Base-by-base conservation (phyloP, 2,888 invertebrate species). In the Ophion obscuratus region DNA sequence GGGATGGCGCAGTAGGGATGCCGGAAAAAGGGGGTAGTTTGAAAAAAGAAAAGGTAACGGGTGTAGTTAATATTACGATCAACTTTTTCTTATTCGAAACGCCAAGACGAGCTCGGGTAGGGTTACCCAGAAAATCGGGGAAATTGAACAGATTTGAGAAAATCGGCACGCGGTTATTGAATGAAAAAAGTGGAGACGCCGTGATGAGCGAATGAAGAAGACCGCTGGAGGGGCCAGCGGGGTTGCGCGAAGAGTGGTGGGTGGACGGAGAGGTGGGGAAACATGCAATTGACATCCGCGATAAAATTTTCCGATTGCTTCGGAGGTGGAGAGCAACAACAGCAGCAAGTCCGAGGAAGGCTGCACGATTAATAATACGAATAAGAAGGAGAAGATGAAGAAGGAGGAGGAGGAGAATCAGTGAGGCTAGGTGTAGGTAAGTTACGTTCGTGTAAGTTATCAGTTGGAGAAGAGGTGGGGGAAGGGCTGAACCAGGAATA, bases 401-500 rank as follows among this genome's bases (percentile, higher is more conserved):
- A 74, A 71, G 73, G 62, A 74, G 80, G 24, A 27, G 66, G 66
- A 67, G 64, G 67, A 44, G 86, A 87, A 85, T 82, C 79, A 84
- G 83, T 83, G 88, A 73, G 70, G 76, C 31, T 77, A 61, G 74
- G 71, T 75, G 70, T 73, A 81, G 84, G 81, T 62, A 66, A 81
- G 71, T 86, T 81, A 70, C 44, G 81, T 83, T 61, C 83, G 86
- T 86, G 74, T 81, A 81, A 84, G 83, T 83, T 86, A 81, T 86
- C 86, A 84, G 80, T 78, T 66, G 81, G 62, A 40, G 62, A 40
- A 24, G 40, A 36, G 59, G 67, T 36, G 81, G 61, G 75, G 77
- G 84, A 73, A 57, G 66, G 79, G 57, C 79, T 75, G 83, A 90
- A 90, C 92, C 93, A 93, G 93, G 93, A 94, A 94, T 94, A 94